Evolutionary conservation across 2,113 vertebrate genomes (phyloP).

Genomic region (Phalacrocorax pelagicus): DNA sequence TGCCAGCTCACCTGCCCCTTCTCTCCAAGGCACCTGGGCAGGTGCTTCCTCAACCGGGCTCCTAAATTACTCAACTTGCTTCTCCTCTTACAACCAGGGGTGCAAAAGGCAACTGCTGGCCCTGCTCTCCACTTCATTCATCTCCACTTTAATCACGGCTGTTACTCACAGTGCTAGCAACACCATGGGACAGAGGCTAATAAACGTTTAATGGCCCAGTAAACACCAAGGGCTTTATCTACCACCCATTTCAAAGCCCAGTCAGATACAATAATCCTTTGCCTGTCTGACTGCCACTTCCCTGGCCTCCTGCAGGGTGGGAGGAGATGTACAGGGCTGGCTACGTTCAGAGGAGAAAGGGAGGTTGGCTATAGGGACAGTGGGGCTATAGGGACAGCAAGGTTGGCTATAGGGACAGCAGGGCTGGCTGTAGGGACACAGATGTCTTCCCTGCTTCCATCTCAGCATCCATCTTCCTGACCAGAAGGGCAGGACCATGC

Average conservation of each 20-base stretch:
- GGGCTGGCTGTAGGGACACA: background rate
- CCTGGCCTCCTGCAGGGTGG: background rate
- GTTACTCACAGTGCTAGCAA: background rate
- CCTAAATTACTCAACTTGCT: background rate
- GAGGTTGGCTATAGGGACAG: background rate
- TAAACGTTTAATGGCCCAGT: constrained; percentile 25
- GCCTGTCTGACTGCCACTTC: background rate
- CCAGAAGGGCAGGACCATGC: background rate
- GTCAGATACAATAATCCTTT: constrained; percentile 26
- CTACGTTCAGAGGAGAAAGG: background rate
- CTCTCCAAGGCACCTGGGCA: background rate
- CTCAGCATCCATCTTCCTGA: background rate
- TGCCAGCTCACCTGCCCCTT: background rate
- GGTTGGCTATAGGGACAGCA: background rate
- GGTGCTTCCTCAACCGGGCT: background rate
- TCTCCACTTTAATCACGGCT: background rate
- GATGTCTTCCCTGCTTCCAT: background rate
- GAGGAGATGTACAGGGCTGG: background rate
- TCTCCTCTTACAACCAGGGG: background rate
- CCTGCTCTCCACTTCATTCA: background rate
- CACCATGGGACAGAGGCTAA: background rate
- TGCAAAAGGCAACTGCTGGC: background rate
- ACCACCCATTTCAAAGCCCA: constrained; percentile 6
- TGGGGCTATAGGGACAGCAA: background rate
- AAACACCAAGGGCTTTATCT: constrained; percentile 36